Evolutionary conservation across 2,797 vertebrate genomes (phyloP).

Genomic region (Pelobates cultripes): DNA sequence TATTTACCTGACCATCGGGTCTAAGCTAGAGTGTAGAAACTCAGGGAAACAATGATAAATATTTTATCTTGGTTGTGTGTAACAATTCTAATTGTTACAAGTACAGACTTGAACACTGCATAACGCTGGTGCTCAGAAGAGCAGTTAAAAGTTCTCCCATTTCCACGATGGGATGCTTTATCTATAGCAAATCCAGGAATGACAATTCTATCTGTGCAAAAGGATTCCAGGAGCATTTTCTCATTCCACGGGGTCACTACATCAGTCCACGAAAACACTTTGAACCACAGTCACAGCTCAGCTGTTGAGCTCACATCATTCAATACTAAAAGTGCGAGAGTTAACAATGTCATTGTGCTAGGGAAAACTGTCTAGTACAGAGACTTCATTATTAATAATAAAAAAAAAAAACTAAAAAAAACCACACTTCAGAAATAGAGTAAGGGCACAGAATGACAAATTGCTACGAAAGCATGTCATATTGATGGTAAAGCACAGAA

Average conservation of each 20-base stretch:
- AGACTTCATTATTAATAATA: background rate
- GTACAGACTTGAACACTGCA: background rate
- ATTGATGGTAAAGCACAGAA: background rate
- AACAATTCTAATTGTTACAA: background rate
- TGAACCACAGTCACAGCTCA: too few relatives aligned
- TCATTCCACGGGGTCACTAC: too few relatives aligned
- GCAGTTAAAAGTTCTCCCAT: background rate
- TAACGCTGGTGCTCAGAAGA: background rate
- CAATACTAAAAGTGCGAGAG: too few relatives aligned
- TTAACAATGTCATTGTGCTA: too few relatives aligned
- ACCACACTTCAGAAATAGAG: background rate
- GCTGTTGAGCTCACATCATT: too few relatives aligned
- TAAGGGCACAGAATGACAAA: background rate
- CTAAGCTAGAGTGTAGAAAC: background rate
- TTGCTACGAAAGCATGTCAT: too few relatives aligned
- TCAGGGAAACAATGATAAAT: background rate
- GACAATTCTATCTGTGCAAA: constrained; percentile 12
- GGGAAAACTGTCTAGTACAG: too few relatives aligned
- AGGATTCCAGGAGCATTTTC: too few relatives aligned
- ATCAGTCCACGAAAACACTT: too few relatives aligned
- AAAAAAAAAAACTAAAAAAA: background rate
- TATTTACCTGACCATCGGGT: background rate
- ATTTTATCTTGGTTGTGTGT: too few relatives aligned
- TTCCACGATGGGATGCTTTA: background rate
- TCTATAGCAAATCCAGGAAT: background rate